Evolutionary conservation across 2,797 vertebrate species (phyloP), one percentile per base, ranked within the genome.

Genomic region (Cyprinella venusta): DNA sequence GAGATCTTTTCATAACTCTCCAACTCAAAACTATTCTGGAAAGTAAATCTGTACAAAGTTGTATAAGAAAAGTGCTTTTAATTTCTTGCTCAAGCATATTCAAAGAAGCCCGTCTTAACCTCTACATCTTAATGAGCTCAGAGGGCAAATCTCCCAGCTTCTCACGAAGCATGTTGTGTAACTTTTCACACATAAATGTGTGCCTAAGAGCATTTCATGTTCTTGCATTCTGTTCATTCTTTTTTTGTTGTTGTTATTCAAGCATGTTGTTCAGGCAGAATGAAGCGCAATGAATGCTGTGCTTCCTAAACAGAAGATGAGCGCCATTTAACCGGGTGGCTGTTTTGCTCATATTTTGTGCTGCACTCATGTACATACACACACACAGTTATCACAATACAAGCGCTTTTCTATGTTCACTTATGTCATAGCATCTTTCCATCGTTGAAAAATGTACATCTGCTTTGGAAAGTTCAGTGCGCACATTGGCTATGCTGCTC

Each of bases 121-220:
- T 83, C 59, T 79, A 85, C 83, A 83, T 30, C 48, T 59, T 83
- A 76, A 76, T 65, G 8, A 63, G 50, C 61, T 91, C 89, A 91
- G 85, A 83, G 87, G 87, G 68, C 76, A 72, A 87, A 87, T 86
- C 76, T 63, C 54, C 79, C 68, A 87, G 77, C 86, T 59, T 63
- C 79, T 86, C 61, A 83, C 42, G 76, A 59, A 86, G 88, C 86
- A 85, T 84, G 84, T 91, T 92, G 88, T 91, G 86, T 90, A 92
- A 91, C 82, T 78, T 50, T 70, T 89, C 76, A 59, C 82, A 87
- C 86, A 82, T 81, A 45, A 81, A 82, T 3, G 21, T 48, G 36
- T 61, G 19, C 30, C 36, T 36, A 67, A 84, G 68, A 78, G 18
- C n/a, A 36, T 76, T 33, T 50, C 10, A n/a, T 56, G 21, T 42